These are phyloP conservation scores for Trissolcus basalis DNA, from an alignment of 1,140 invertebrate species.

Conservation along the genomic window DNA sequence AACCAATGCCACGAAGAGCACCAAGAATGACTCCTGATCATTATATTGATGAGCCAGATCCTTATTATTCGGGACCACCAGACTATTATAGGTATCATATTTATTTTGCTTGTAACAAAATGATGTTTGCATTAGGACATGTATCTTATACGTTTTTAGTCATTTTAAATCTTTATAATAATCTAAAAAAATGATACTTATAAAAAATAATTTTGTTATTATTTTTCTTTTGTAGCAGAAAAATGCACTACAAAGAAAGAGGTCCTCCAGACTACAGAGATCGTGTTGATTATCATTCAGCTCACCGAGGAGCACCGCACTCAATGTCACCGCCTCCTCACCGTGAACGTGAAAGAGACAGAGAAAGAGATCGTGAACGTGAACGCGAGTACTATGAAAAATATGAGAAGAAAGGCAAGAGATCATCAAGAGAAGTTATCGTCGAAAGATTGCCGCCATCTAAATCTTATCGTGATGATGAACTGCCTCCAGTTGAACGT, in stretches of 20 bases:
- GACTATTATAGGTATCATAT: slow-evolving; percentile 70
- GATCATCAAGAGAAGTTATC: slow-evolving; percentile 86
- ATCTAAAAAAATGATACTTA: background rate
- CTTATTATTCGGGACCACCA: slow-evolving; percentile 67
- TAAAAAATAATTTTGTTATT: slow-evolving; percentile 1
- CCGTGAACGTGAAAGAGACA: slow-evolving; percentile 66
- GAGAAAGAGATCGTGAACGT: slow-evolving; percentile 71
- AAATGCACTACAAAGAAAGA: slow-evolving; percentile 72
- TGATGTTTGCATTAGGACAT: no score
- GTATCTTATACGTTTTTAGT: no score
- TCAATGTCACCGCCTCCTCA: slow-evolving; percentile 70
- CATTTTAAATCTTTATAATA: no score
- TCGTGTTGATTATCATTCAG: slow-evolving; percentile 69
- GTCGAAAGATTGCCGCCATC: slow-evolving; percentile 82
- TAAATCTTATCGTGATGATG: slow-evolving; percentile 73
- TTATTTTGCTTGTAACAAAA: no score
- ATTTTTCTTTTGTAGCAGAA: slow-evolving; percentile 47
- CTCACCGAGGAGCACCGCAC: slow-evolving; percentile 65
- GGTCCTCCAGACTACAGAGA: slow-evolving; percentile 70
- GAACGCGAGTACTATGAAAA: slow-evolving; percentile 75
- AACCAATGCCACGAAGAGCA: slow-evolving; percentile 45
- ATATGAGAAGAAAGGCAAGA: slow-evolving; percentile 78
- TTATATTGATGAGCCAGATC: slow-evolving; percentile 70
- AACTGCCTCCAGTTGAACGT: slow-evolving; percentile 67
- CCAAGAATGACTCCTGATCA: slow-evolving; percentile 71